Base-by-base conservation (phyloP, 2,888 invertebrate genomes). In the Melinopterus prodromus region DNA sequence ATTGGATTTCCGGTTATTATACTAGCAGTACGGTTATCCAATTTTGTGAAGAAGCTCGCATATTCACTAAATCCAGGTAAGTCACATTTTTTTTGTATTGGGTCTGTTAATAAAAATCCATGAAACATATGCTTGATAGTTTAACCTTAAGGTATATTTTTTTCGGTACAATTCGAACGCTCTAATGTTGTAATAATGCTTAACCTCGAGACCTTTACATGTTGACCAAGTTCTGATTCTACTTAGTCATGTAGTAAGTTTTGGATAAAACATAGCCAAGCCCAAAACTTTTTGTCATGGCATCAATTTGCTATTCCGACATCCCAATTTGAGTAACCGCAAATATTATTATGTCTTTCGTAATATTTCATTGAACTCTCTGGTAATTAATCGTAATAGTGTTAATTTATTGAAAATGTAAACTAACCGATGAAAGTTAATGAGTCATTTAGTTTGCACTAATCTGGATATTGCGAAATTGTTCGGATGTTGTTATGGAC, bases 1-100 rank as follows among this genome's bases (percentile, higher is more conserved):
- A 91, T 96, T 70, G 96, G 96, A 36, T 96, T 96, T 86, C 96
- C 96, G 0, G 93, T 96, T 81, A 96, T 96, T 84, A 93, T 96
- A 77, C 89, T 95, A 6, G 94, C 95, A 37, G 96, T 96, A 12
- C 91, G 94, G 83, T 89, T 96, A 78, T 93, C 95, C 0, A 96
- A 96, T 89, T 96, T 96, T 87, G 92, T 96, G 82, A 96, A 95
- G 90, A 96, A 96, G 88, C 90, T 96, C 81, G 93, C 94, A 0
- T 96, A 96, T 89, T 95, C 96, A 0, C 89, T 96, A 69, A 95
- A 92, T 90, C 96, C 96, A 90, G 93, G 96, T 96, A 90, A 92
- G 93, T 88, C 83, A 75, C 76, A 78, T 12, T 53, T 78, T 90
- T 37, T 16, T 26, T 53, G 7, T 53, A 53, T 9, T 53, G 12